phyloP scores from a whole-genome alignment of 2,888 invertebrate genomes.

The Agrotis ipsilon region DNA sequence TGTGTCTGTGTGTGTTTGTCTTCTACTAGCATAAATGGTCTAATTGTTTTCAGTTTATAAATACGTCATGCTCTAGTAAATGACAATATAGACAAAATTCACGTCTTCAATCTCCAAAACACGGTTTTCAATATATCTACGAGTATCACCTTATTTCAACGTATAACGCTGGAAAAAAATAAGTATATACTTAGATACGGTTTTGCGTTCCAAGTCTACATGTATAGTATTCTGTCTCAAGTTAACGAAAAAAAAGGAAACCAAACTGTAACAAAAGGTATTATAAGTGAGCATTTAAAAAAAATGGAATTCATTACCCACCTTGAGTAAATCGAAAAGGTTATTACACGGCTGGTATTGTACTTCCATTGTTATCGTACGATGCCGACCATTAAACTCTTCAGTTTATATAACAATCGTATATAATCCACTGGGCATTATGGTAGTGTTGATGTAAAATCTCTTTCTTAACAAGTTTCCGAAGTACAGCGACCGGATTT shows the following conservation, averaged over 20 bases:
- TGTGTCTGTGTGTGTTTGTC: neutral
- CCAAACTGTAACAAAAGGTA: neutral
- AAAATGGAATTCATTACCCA: conserved; percentile 28
- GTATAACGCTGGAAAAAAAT: too few species aligned
- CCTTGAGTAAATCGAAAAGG: conserved; percentile 21
- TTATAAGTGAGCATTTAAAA: neutral
- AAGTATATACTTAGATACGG: too few species aligned
- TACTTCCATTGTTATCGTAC: conserved; percentile 44
- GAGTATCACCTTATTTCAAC: too few species aligned
- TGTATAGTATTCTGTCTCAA: too few species aligned
- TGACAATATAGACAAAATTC: too few species aligned
- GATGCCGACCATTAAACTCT: conserved; percentile 24
- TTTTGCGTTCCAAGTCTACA: too few species aligned
- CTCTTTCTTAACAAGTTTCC: conserved; percentile 19
- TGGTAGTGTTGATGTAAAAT: conserved; percentile 4
- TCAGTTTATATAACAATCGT: conserved; percentile 45
- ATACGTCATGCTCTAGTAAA: too few species aligned
- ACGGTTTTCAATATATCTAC: too few species aligned
- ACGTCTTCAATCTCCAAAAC: too few species aligned
- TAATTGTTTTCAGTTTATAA: conserved; percentile 2
- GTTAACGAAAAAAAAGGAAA: too few species aligned
- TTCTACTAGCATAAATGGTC: neutral
- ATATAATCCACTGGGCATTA: conserved; percentile 12
- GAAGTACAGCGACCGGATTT: neutral
- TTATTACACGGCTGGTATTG: conserved; percentile 39